Base-by-base conservation (phyloP, 2,113 vertebrate genomes). In the pig (Sus scrofa) region DNA sequence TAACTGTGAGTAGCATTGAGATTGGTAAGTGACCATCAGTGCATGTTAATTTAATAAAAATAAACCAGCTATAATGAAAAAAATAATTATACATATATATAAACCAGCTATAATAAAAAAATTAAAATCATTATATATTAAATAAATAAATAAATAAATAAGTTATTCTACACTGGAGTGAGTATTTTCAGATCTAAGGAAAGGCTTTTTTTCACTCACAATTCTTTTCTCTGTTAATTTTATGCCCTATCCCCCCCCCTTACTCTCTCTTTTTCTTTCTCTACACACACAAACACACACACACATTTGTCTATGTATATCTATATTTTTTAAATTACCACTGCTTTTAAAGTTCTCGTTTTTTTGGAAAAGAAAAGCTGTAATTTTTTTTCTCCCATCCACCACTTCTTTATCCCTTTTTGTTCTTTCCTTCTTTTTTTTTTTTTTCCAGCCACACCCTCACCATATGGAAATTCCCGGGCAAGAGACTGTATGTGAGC, bases 161-260 rank as follows among this genome's bases (percentile, higher is more conserved):
- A n/a, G 27, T 68, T 74, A 37, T 81, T 71, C 67, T 67, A 60
- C 6, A 39, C 75, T 74, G 3, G 24, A 75, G 8, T n/a, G 39
- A 67, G 30, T 54, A 44, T 81, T 89, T 87, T 91, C n/a, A 96
- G 86, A 94, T 63, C 60, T 90, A 75, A 93, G 65, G 52, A 39
- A 91, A 77, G 52, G 22, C 20, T 71, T 95, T 93, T 85, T 54
- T 26, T 97, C 70, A 78, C 7, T 68, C 93, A 37, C 14, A 22
- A 50, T 86, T 92, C 24, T 75, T 95, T 84, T 74, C 27, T 94
- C 11, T 94, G 15, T 92, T 84, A 71, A 4, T 58, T 94, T 78
- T 89, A 50, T 89, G 18, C 13, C 63, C 18, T 68, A 3, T 8
- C 22, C 68, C 5, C 67, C 5, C 70, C 14, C 37, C 6, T 44